These are phyloP conservation scores for Ichneumon xanthorius DNA, from an alignment of 2,888 invertebrate genomes.

Conservation along the genomic window DNA sequence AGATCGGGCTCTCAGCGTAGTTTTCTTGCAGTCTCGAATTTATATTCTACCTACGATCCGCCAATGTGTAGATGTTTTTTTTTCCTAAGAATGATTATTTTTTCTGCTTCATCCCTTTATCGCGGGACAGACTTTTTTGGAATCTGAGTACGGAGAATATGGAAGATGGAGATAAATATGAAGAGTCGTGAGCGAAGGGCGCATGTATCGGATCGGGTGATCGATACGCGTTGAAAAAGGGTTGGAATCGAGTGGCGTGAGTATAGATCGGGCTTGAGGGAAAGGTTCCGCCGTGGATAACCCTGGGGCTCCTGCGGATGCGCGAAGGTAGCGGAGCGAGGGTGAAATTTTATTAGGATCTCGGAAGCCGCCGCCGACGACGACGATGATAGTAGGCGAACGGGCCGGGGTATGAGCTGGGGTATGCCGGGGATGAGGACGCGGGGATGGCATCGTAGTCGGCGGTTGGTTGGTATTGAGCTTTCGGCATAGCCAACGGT, in stretches of 20 bases:
- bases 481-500: conserved; percentile 57
- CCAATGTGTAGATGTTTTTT: too few species aligned
- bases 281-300: conserved; percentile 34
- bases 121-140: not conserved
- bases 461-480: conserved; percentile 22
- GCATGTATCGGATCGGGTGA: conserved; percentile 28
- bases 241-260: conserved; percentile 21
- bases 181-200: not conserved
- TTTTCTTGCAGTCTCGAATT: not conserved
- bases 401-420: conserved; percentile 1
- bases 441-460: conserved; percentile 1
- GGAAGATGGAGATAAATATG: not conserved
- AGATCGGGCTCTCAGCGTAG: not conserved
- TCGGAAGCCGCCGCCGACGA: conserved; percentile 57
- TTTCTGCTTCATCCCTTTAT: not conserved
- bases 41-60: not conserved
- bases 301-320: conserved; percentile 39
- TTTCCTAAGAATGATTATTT: not conserved
- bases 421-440: not conserved
- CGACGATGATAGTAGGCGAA: conserved; percentile 24
- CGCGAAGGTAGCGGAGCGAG: conserved; percentile 53
- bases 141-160: not conserved
- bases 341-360: conserved; percentile 73
- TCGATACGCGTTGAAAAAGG: conserved; percentile 16
- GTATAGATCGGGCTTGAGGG: not conserved